Conservation (phyloP, 2,113 vertebrate genomes). For the Phrynocephalus versicolor region DNA sequence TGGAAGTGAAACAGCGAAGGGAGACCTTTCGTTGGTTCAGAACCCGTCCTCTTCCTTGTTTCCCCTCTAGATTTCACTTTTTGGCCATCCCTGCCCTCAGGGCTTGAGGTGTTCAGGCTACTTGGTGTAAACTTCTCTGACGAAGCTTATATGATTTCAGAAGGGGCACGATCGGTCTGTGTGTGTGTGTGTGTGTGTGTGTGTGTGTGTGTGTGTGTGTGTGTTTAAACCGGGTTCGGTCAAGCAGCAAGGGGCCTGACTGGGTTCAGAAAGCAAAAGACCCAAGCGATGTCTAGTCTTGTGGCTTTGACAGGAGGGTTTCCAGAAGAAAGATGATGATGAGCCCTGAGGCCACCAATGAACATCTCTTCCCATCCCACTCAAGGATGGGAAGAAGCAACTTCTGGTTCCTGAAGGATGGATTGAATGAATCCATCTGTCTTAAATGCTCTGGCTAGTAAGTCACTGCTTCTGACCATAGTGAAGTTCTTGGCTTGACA, state of each 20-base stretch:
- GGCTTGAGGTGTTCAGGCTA: not conserved
- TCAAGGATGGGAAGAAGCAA: rapidly evolving
- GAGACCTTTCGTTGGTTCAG: too few relatives aligned
- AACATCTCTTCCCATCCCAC: too few relatives aligned
- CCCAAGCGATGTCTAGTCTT: not conserved
- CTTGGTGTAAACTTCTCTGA: too few relatives aligned
- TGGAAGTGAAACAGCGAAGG: too few relatives aligned
- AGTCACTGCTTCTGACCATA: not conserved
- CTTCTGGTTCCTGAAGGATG: not conserved
- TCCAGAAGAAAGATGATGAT: not conserved
- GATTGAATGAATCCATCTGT: not conserved
- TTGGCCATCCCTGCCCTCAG: rapidly evolving
- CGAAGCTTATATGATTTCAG: rapidly evolving
- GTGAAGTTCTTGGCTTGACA: not conserved
- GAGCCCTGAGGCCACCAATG: not conserved
- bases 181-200: too few relatives aligned
- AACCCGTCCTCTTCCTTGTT: not conserved
- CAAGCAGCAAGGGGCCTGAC: too few relatives aligned
- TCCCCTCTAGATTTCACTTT: not conserved
- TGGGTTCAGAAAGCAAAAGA: not conserved
- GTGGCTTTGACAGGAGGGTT: rapidly evolving
- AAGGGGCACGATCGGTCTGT: too few relatives aligned
- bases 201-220: too few relatives aligned
- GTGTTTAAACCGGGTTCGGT: rapidly evolving
- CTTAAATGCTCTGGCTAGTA: not conserved